Evolutionary conservation across 1,140 invertebrate species (phyloP).

Genomic region (Drosophila kohkoa): DNA sequence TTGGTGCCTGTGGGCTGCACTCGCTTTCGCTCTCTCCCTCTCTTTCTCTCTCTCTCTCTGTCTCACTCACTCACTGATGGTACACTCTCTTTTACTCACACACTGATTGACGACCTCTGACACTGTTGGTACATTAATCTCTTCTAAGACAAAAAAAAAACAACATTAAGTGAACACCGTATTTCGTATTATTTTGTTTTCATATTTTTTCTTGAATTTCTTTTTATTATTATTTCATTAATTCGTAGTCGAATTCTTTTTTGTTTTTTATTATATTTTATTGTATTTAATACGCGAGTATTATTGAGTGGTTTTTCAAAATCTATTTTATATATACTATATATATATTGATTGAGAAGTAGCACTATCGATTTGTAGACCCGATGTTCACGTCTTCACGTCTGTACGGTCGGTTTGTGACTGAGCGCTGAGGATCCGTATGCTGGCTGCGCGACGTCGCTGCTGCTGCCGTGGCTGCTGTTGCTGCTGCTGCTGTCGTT

Average conservation of each 20-base stretch:
- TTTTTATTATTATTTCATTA: constrained; percentile 19
- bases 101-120: constrained; percentile 57
- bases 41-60: neutral
- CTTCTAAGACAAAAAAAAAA: constrained; percentile 45
- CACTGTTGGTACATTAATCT: constrained; percentile 52
- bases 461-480: constrained; percentile 39
- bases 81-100: constrained; percentile 22
- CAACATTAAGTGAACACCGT: constrained; percentile 20
- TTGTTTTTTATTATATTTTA: constrained; percentile 18
- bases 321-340: too few species aligned
- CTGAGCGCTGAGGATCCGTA: constrained; percentile 76
- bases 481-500: constrained; percentile 1
- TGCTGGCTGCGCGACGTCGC: constrained; percentile 41
- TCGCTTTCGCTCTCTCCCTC: constrained; percentile 13
- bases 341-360: neutral
- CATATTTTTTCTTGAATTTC: constrained; percentile 28
- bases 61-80: constrained; percentile 10
- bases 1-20: constrained; percentile 37
- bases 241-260: constrained; percentile 2
- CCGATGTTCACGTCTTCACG: constrained; percentile 78
- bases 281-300: constrained; percentile 38
- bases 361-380: constrained; percentile 52
- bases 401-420: constrained; percentile 77
- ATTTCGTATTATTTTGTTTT: constrained; percentile 50
- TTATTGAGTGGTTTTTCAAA: constrained; percentile 10